Evolutionary conservation across 2,888 invertebrate species (phyloP), one percentile per base, ranked within the genome.

Genomic region (Melanchra persicariae): DNA sequence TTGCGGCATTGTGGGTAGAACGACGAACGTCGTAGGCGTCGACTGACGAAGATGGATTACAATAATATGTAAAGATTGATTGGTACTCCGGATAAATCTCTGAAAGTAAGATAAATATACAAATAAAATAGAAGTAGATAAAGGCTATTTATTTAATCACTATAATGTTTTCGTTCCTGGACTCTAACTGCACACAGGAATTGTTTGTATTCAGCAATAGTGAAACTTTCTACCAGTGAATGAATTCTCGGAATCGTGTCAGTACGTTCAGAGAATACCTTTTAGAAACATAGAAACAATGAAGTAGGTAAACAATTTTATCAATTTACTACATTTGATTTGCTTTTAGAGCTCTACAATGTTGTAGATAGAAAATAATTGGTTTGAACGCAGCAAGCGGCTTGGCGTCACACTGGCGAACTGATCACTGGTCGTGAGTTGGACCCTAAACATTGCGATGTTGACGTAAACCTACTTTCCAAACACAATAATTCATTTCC

Each of bases 41-140:
- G 64, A 79, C 74, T 84, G 83, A 84, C 77, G 79, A 82, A 84
- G 83, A 83, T 64, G 67, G 74, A 83, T 83, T 64, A 66, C 65
- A 63, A 65, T 71, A 68, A 81, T 79, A 79, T 71, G 71, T 71
- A 62, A 71, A 71, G 79, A 79, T 79, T 79, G 81, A 79, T 79
- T 71, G 81, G 77, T 77, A 65, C 68, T 81, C 61, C 22, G 77
- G 64, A 65, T 79, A 71, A 79, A 65, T 77, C 77, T 65, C 40
- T 55, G 54, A 49, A 71, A 71, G 81, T 64, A 77, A 79, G 64
- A 79, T 77, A 49, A 54, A 67, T 65, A 51, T 54, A 62, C 10
- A 51, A 54, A 59, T 59, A 77, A 64, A 54, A 10, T 52, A 60
- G 24, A n/a, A 40, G 15, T 37, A 34, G 55, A 17, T 51, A 30